Base-by-base conservation (phyloP, 2,888 invertebrate species). In the Phragmatobia fuliginosa region DNA sequence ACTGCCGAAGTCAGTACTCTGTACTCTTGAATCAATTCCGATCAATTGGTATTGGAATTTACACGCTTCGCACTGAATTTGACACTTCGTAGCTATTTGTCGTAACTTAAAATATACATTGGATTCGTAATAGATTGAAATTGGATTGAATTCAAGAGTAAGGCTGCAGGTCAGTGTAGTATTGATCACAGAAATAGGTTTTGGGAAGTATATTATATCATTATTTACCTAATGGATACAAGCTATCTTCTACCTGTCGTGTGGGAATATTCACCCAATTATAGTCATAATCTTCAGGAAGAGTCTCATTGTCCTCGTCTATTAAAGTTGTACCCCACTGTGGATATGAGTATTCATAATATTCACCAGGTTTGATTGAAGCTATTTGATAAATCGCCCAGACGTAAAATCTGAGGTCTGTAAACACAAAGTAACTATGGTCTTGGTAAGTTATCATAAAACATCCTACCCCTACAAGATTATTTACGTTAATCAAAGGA, bases 301-400 rank as follows among this genome's bases (percentile, higher is more conserved):
- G 41, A 18, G 18, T 21, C 5, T 45, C 45, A 21, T 45, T 21
- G 1, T 32, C 0, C 7, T 41, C 6, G 32, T 32, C 66, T 0
- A 68, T 71, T 0, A 74, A 28, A 0, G 0, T 8, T 0, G 80
- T 64, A n/a, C 83, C 74, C 88, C 88, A 92, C 16, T 91, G 85
- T 0, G 91, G 89, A 59, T 91, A 91, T 0, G 91, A 90, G 25
- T 91, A 92, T 68, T 92, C 91, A 52, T 92, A 92, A 66, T 92
- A 92, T 16, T 85, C 79, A 0, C 87, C 89, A 0, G 77, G 72
- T 0, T 31, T 66, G 3, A 90, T 68, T 7, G 83, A 59, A 0
- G 83, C 85, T 1, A 78, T 74, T 1, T 77, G 67, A 0, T 81
- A 41, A 6, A 92, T 85, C 32, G 67, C 69, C 2, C 76, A 70